Evolutionary conservation across 2,113 vertebrate species (phyloP), one percentile per base, ranked within the genome.

Genomic region (Labeo catla): DNA sequence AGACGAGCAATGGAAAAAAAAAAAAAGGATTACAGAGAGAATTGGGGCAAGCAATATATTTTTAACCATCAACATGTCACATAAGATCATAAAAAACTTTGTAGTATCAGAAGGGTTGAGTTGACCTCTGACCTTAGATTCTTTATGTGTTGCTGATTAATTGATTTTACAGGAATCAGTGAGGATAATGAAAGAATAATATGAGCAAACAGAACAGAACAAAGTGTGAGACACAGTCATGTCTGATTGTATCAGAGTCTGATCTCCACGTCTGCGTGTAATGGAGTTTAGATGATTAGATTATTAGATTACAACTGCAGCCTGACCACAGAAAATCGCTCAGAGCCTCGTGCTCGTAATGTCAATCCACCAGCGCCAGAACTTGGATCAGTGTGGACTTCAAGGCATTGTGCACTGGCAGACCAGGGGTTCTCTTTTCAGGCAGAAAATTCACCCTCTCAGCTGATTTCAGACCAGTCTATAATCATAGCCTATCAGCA

Each of bases 261-360:
- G 61, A 19, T 79, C 76, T 79, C 52, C 76, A 57, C 76, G 28
- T 36, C 8, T 82, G 80, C 23, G 9, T 82, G 80, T 82, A 82
- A 82, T 34, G 23, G 47, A 65, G 21, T 68, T 68, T 82, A 82
- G 77, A 59, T 59, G 28, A 59, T 50, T 52, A 52, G 9, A 80
- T 80, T 12, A 80, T 68, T 82, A 36, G 63, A 68, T 82, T 65
- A 82, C 65, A 49, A 28, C 50, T 34, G 28, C 28, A 76, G 73
- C n/a, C 45, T 28, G 45, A 50, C 21, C 73, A 6, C 73, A 36
- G 76, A 54, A 77, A 8, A 77, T 54, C 2, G 76, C 28, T 77
- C 28, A 77, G 49, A 50, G 50, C 76, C 15, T 54, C 50, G 28
- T 77, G 50, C 76, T 28, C n/a, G 3, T 23, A 76, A 50, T 76